These are phyloP conservation scores for Trachelus stipa DNA, from an alignment of 2,888 invertebrate species.

Conservation along the genomic window DNA sequence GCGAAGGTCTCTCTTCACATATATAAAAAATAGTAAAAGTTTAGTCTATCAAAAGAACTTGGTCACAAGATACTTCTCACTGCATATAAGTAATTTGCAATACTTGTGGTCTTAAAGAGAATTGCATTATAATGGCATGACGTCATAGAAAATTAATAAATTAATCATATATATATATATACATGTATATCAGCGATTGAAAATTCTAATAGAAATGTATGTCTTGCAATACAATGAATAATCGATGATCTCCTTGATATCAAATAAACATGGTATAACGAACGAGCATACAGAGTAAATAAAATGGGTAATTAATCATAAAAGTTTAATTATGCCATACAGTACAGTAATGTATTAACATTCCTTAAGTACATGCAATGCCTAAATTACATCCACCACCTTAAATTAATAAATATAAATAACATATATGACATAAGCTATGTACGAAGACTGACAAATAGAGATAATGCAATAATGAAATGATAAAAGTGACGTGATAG, in stretches of 20 bases:
- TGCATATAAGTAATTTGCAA: neutral
- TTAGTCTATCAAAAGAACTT: neutral
- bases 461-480: slow-evolving; percentile 1
- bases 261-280: neutral
- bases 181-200: too few relatives aligned
- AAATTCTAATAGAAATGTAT: neutral
- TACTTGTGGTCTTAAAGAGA: neutral
- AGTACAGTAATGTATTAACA: slow-evolving; percentile 59
- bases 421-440: slow-evolving; percentile 23
- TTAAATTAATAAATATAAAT: slow-evolving; percentile 46
- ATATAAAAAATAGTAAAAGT: neutral
- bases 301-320: slow-evolving; percentile 45
- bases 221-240: neutral
- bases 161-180: too few relatives aligned
- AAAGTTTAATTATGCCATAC: slow-evolving; percentile 56
- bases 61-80: neutral
- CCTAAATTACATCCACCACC: slow-evolving; percentile 58
- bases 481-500: neutral
- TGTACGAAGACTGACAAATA: slow-evolving; percentile 1
- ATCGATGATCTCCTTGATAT: slow-evolving; percentile 1
- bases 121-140: neutral
- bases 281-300: slow-evolving; percentile 30
- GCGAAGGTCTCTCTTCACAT: neutral
- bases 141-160: too few relatives aligned
- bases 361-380: slow-evolving; percentile 60